These are phyloP conservation scores for Dromiciops gliroides DNA, from an alignment of 2,113 vertebrate species.

Conservation along the genomic window DNA sequence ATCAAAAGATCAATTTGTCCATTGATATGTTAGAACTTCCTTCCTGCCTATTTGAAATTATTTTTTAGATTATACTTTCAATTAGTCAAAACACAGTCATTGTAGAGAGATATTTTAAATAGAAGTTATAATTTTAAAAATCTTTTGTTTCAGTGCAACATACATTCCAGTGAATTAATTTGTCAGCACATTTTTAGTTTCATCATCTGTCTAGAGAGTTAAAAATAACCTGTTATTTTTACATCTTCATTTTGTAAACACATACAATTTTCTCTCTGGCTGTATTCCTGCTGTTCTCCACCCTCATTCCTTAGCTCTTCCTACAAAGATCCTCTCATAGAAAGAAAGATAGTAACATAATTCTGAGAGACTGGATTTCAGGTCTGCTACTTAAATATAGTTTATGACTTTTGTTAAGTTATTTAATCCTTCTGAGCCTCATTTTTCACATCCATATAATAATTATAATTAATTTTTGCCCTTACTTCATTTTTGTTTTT, in stretches of 20 bases:
- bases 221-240: background rate
- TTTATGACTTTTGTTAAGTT: background rate
- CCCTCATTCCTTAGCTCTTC: background rate
- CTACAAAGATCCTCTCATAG: background rate
- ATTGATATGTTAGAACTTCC: background rate
- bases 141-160: constrained; percentile 10
- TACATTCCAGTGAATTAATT: background rate
- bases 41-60: background rate
- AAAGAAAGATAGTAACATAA: background rate
- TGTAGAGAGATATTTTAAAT: constrained; percentile 14
- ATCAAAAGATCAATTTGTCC: background rate
- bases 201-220: constrained; percentile 33
- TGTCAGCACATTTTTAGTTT: constrained; percentile 1
- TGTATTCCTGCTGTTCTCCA: background rate
- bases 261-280: background rate
- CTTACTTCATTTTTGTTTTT: background rate
- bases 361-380: background rate
- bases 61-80: constrained; percentile 37
- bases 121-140: constrained; percentile 32
- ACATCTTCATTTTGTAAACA: background rate
- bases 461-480: background rate
- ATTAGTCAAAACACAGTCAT: background rate
- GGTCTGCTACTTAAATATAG: background rate
- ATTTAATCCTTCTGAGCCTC: background rate
- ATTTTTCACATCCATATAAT: background rate